These are phyloP conservation scores for Styela clava DNA, from an alignment of 23 tunicate species.

Conservation along the genomic window DNA sequence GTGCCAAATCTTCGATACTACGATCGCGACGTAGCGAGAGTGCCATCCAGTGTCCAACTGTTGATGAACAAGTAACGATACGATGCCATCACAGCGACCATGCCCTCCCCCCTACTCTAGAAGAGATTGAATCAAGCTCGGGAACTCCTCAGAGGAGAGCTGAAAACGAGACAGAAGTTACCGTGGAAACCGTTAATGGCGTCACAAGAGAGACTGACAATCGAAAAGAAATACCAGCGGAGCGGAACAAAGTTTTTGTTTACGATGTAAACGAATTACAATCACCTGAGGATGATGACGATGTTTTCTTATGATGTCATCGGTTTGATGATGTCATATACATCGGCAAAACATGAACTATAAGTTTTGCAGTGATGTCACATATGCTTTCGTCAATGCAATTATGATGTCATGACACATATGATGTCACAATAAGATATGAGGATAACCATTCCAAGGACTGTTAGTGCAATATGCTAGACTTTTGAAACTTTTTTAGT, in stretches of 20 bases:
- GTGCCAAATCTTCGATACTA: constrained; percentile 20
- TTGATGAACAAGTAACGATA: constrained; percentile 3
- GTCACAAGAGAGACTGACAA: neutral
- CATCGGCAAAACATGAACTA: no score
- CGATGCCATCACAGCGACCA: neutral
- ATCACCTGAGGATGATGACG: constrained; percentile 17
- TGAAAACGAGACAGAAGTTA: neutral
- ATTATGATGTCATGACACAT: no score
- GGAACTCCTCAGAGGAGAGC: neutral
- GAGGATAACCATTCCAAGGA: no score
- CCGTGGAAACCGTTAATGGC: constrained; percentile 16
- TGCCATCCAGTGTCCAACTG: constrained; percentile 15
- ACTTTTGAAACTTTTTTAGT: no score
- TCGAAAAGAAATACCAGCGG: neutral
- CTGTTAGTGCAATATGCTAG: no score
- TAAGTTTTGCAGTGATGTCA: no score
- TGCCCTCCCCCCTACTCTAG: constrained; percentile 2
- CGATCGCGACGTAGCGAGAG: constrained; percentile 26
- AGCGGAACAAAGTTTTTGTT: constrained; percentile 23
- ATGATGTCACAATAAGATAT: no score
- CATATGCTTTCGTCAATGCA: no score
- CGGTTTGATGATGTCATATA: neutral
- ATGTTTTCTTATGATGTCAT: neutral
- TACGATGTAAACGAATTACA: constrained; percentile 27
- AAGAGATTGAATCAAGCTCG: neutral